Conservation (phyloP, 2,797 vertebrate species). For the Trichosurus vulpecula region DNA sequence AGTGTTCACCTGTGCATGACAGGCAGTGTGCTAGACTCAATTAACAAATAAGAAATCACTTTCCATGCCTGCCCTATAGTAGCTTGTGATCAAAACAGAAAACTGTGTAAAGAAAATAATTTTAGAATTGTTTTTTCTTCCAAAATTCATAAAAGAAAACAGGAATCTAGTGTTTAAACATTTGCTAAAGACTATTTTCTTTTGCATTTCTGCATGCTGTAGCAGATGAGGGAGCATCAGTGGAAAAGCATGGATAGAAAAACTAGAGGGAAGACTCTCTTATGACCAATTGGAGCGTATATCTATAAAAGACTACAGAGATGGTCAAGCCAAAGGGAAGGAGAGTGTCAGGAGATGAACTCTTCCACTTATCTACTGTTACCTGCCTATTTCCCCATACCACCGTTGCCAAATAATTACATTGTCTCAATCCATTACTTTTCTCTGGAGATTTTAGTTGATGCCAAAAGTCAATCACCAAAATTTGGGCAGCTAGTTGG, state of each 20-base stretch:
- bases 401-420: background rate
- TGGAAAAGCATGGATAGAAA: background rate
- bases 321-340: background rate
- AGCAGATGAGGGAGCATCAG: background rate
- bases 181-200: background rate
- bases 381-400: background rate
- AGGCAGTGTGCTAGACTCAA: constrained; percentile 23
- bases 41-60: constrained; percentile 2
- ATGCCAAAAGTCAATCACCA: background rate
- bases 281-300: background rate
- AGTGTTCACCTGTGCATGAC: background rate
- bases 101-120: background rate
- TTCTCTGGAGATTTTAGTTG: background rate
- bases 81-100: background rate
- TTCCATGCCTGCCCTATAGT: background rate
- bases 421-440: background rate
- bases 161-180: background rate
- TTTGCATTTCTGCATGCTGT: background rate
- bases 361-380: background rate
- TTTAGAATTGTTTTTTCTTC: background rate
- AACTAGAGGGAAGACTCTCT: background rate
- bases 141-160: background rate
- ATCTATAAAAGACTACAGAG: background rate
- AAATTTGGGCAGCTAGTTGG: background rate
- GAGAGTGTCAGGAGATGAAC: background rate